Conservation (phyloP, 1,140 invertebrate species). For the Eriosoma lanigerum region DNA sequence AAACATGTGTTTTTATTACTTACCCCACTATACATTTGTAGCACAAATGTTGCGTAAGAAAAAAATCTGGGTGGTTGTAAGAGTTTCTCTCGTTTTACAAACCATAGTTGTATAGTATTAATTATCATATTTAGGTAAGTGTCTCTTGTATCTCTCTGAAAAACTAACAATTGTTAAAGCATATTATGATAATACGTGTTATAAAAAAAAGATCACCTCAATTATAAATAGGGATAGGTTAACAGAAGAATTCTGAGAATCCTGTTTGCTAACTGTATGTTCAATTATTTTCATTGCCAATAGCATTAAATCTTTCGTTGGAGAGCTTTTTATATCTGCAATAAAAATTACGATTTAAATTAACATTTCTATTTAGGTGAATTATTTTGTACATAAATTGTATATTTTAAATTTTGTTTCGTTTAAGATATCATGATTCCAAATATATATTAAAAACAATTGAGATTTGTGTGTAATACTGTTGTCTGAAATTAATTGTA, state of each 20-base stretch:
- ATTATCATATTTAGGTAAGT: constrained; percentile 85
- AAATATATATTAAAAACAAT: no score
- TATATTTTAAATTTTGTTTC: no score
- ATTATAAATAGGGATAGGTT: constrained; percentile 81
- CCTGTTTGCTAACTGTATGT: constrained; percentile 74
- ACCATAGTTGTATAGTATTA: constrained; percentile 87
- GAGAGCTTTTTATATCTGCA: constrained; percentile 75
- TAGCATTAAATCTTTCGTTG: constrained; percentile 78
- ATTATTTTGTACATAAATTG: no score
- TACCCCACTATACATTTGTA: constrained; percentile 39
- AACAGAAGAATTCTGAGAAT: constrained; percentile 76
- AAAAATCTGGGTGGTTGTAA: constrained; percentile 54
- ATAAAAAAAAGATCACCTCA: constrained; percentile 61
- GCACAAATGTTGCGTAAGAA: constrained; percentile 28
- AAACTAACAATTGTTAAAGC: constrained; percentile 24
- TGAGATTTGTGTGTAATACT: no score
- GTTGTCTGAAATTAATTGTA: no score
- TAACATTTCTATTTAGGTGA: no score
- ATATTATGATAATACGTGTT: background rate
- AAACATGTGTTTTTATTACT: background rate
- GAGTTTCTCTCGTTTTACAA: constrained; percentile 77
- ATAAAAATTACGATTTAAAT: background rate
- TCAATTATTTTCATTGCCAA: constrained; percentile 77
- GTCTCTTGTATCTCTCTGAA: constrained; percentile 76
- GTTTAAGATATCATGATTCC: no score